phyloP scores from a whole-genome alignment of 2,888 invertebrate genomes.

The Sialis fuliginosa region DNA sequence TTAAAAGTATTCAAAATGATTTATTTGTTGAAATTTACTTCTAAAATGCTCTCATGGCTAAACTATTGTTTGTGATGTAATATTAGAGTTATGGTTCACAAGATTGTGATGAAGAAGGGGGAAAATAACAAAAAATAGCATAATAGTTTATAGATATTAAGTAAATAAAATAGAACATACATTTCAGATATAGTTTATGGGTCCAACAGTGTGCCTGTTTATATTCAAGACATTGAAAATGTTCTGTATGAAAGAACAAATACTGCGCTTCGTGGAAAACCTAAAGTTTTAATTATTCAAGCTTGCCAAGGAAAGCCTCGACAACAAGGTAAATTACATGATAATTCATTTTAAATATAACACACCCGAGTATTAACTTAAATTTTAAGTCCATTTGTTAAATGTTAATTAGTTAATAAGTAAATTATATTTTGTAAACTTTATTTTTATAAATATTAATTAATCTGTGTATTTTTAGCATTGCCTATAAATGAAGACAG shows the following conservation, averaged over 20 bases:
- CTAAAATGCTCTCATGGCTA: too few relatives aligned
- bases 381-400: neutral
- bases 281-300: constrained; percentile 37
- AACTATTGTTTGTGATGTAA: too few relatives aligned
- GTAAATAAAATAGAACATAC: too few relatives aligned
- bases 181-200: constrained; percentile 30
- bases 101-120: too few relatives aligned
- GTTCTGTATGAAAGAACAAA: constrained; percentile 21
- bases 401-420: neutral
- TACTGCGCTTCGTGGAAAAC: constrained; percentile 23
- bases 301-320: constrained; percentile 32
- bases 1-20: too few relatives aligned
- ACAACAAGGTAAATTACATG: constrained; percentile 14
- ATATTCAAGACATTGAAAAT: constrained; percentile 24
- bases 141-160: too few relatives aligned
- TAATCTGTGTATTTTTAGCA: constrained; percentile 2
- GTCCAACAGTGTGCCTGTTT: constrained; percentile 27
- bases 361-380: too few relatives aligned
- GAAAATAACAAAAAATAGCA: too few relatives aligned
- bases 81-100: too few relatives aligned
- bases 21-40: too few relatives aligned
- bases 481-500: constrained; percentile 2
- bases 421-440: neutral
- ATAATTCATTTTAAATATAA: neutral
- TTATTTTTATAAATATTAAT: neutral